These are phyloP conservation scores for Blastomussa wellsi DNA, from an alignment of 92 coral and sea anemone genomes.

Conservation along the genomic window DNA sequence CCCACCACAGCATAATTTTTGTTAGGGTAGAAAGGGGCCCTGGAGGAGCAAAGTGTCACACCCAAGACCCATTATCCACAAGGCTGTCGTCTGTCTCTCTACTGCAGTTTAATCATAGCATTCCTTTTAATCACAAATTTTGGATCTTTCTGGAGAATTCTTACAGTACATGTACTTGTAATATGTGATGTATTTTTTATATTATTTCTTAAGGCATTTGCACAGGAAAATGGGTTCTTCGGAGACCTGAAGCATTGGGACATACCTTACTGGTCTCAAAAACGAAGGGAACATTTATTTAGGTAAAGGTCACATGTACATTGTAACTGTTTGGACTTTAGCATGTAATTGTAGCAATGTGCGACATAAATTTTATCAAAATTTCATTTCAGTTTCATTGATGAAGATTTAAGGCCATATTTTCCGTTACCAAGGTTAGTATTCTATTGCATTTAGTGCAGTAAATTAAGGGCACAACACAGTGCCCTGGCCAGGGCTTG, in stretches of 20 bases:
- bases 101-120: no score
- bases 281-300: slow-evolving; percentile 71
- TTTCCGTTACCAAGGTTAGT: slow-evolving; percentile 80
- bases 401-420: slow-evolving; percentile 80
- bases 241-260: slow-evolving; percentile 79
- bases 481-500: no score
- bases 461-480: no score
- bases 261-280: slow-evolving; percentile 78
- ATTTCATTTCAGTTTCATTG: slow-evolving; percentile 59
- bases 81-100: no score
- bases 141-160: neutral
- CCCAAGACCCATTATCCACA: no score
- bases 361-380: neutral
- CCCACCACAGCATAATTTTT: no score
- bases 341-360: neutral
- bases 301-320: slow-evolving; percentile 35
- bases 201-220: slow-evolving; percentile 57
- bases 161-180: neutral
- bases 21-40: no score
- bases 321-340: neutral
- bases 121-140: no score
- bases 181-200: neutral
- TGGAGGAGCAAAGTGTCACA: no score
- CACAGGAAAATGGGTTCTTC: slow-evolving; percentile 66
- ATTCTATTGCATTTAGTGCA: neutral